Base-by-base conservation (phyloP, 2,888 invertebrate species). In the Hydrotaea diabolus region DNA sequence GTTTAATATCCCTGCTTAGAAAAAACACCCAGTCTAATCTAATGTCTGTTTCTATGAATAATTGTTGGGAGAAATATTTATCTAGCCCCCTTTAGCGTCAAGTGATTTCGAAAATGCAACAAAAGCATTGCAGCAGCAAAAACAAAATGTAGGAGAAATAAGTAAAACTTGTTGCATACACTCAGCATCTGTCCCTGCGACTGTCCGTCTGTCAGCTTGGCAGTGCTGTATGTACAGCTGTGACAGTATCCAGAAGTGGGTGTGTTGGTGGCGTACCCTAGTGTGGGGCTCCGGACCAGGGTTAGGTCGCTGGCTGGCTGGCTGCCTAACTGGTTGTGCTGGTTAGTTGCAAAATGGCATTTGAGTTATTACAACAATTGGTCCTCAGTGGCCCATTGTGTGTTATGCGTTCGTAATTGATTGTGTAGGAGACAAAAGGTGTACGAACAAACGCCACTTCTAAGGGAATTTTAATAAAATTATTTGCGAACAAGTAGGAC, bases 281-380 rank as follows among this genome's bases (percentile, higher is more conserved):
- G 31, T 0, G 13, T 59, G 59, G 59, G 59, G 23, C 15, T 26
- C 9, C 15, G n/a, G 36, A 0, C 3, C 8, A 31, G 26, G n/a
- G 62, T 31, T 26, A 31, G 15, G 62, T 26, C n/a, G 62, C 15
- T 66, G 74, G 26, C 31, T 31, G 49, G 73, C 72, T 39, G 78
- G 72, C 8, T 72, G 49, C n/a, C n/a, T n/a, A n/a, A n/a, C n/a
- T n/a, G 31, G 31, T 7, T 31, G 3, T 2, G 7, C 2, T 31
- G 31, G 31, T 31, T 31, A 4, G 31, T 31, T 31, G 31, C 31
- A 31, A 31, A 31, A 31, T 31, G 64, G 79, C 19, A 69, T 82
- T 85, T 82, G 79, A 85, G 73, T 85, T 84, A 84, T 81, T 84
- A 81, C 75, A 73, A 76, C 76, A 85, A 85, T 81, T 85, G 73